Evolutionary conservation across 2,113 vertebrate species (phyloP), one percentile per base, ranked within the genome.

Genomic region (Rynchops niger): DNA sequence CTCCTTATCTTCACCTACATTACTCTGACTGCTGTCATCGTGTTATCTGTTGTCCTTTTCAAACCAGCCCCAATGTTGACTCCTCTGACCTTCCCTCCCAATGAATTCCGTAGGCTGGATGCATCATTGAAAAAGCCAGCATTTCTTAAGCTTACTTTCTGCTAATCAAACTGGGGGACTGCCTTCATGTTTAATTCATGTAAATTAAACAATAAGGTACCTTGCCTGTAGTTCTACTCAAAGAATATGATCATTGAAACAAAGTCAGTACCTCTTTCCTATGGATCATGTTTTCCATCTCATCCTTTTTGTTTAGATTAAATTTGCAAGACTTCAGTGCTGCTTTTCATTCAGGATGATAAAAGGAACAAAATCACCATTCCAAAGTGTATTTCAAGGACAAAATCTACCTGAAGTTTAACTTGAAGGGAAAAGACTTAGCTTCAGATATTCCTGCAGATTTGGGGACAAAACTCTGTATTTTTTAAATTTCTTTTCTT

Each of bases 31-130:
- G 69, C 88, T 82, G 76, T 84, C 93, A 67, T 34, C 18, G 72
- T 49, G 40, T 76, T 91, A 86, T 61, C 88, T 83, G 85, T 47
- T 88, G 90, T 74, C 66, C 78, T 94, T 91, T 59, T 58, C 76
- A 82, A 82, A 25, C 67, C 88, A 69, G 79, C 72, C 74, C 79
- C 45, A 7, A 1, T 5, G 14, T 15, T 61, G 30, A 7, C 71
- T 71, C 38, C 50, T 50, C 91, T 78, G 81, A 90, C 78, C 78
- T 90, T 47, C 84, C 43, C 25, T 63, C 34, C 34, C 14, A 7
- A 5, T n/a, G 59, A 65, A 27, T 92, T 76, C 80, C 45, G 1
- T 6, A 1, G 80, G 17, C 34, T 62, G 70, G 27, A 36, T n/a
- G 42, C 27, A 2, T 40, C 5, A 12, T 9, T 43, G 78, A 14